Conservation (phyloP, 2,113 vertebrate species). For the Nycticorax nycticorax region DNA sequence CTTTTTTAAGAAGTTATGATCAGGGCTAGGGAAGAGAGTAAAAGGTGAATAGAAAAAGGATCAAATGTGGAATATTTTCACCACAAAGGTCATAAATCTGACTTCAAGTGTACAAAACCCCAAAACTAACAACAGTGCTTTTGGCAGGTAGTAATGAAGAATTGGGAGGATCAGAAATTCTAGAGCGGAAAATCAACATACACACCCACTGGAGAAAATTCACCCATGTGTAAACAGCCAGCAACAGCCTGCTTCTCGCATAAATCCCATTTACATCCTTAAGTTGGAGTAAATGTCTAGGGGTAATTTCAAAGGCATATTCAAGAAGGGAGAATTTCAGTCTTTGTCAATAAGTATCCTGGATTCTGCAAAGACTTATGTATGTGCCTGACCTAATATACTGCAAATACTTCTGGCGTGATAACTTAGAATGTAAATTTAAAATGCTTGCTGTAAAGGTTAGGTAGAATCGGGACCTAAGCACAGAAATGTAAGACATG, state of each 20-base stretch:
- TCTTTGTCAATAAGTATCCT: neutral
- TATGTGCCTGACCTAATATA: neutral
- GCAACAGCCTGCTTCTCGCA: neutral
- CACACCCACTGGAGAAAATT: constrained; percentile 1
- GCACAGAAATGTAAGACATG: neutral
- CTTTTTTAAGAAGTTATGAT: neutral
- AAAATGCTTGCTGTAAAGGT: neutral
- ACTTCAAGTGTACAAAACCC: neutral
- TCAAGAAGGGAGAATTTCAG: neutral
- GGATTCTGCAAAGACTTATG: neutral
- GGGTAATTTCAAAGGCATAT: neutral
- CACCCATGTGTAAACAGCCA: neutral
- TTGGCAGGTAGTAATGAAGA: constrained; percentile 7
- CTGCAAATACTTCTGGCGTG: neutral
- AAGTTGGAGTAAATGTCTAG: neutral
- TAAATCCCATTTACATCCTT: neutral
- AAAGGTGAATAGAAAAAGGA: neutral
- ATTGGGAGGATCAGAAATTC: constrained; percentile 4
- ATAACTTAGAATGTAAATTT: neutral
- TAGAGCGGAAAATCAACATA: constrained; percentile 24
- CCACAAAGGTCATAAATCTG: neutral
- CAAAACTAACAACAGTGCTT: neutral
- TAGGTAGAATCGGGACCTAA: neutral
- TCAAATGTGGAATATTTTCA: neutral
- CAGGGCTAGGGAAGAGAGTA: neutral